A percentile compares a stretch with the other conserved stretches of the same genome.
Conservation (phyloP, 2,797 vertebrate genomes). For the Natrix natrix region DNA sequence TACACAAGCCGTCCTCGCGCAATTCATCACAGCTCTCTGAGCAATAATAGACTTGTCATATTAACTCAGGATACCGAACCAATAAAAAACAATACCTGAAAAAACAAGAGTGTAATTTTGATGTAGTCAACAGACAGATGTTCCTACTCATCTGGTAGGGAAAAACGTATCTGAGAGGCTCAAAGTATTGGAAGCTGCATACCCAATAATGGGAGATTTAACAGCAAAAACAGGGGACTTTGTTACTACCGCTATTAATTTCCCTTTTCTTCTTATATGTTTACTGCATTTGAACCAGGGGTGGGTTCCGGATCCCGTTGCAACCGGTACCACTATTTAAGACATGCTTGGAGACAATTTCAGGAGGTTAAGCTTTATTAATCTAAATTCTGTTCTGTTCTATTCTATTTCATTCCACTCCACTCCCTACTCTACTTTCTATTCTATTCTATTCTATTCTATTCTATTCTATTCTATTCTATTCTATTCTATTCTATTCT, state of each 20-base stretch:
- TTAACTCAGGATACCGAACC: conserved; percentile 21
- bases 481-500: too few species aligned
- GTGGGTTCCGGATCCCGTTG: too few species aligned
- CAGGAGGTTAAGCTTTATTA: too few species aligned
- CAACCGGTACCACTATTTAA: too few species aligned
- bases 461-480: too few species aligned
- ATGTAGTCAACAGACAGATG: conserved; percentile 24
- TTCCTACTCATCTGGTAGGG: conserved; percentile 24
- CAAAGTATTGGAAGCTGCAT: not conserved
- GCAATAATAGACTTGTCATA: conserved; percentile 10
- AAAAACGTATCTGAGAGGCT: conserved; percentile 35
- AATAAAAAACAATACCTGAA: conserved; percentile 31
- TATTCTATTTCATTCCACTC: too few species aligned
- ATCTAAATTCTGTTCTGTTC: too few species aligned
- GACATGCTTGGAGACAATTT: too few species aligned
- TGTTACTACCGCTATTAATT: not conserved
- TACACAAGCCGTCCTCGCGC: not conserved
- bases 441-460: too few species aligned
- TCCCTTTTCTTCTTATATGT: conserved; percentile 12
- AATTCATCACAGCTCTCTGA: conserved; percentile 33
- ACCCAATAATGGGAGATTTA: not conserved
- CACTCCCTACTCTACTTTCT: too few species aligned
- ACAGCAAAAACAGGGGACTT: not conserved
- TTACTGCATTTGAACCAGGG: conserved; percentile 34
- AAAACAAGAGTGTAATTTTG: conserved; percentile 40